Evolutionary conservation across 2,113 vertebrate genomes (phyloP).

Genomic region (Rhynchomys soricoides): DNA sequence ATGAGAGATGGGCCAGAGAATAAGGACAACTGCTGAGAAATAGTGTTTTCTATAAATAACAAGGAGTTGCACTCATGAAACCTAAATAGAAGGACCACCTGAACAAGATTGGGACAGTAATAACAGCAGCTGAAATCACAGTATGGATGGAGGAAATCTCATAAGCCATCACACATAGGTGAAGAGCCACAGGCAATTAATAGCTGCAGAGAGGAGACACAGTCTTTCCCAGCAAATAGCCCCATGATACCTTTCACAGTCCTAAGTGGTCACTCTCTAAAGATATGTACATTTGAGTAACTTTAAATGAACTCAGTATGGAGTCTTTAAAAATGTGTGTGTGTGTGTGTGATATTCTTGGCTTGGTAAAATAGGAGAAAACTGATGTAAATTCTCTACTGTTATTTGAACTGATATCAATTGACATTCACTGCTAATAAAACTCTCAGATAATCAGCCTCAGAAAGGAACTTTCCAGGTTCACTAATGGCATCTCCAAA

Average conservation of each 20-base stretch:
- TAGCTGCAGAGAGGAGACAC: background rate
- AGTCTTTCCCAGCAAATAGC: background rate
- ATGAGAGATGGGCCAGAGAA: no score
- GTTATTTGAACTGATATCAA: background rate
- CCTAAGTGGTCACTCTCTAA: background rate
- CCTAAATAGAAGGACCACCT: background rate
- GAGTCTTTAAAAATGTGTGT: background rate
- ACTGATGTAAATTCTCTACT: background rate
- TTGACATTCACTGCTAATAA: background rate
- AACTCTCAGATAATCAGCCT: background rate
- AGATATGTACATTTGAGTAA: background rate
- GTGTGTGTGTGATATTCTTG: no score
- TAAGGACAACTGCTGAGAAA: background rate
- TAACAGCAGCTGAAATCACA: background rate
- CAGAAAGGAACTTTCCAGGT: background rate
- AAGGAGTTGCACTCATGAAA: background rate
- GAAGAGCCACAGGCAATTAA: background rate
- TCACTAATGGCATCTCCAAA: background rate
- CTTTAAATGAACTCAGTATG: background rate
- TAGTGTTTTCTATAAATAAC: background rate
- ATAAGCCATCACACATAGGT: background rate
- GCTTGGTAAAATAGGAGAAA: background rate
- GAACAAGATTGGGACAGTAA: background rate
- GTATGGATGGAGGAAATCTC: background rate
- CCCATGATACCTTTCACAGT: background rate